Evolutionary conservation across 2,113 vertebrate species (phyloP).

Genomic region (Parotia lawesii): DNA sequence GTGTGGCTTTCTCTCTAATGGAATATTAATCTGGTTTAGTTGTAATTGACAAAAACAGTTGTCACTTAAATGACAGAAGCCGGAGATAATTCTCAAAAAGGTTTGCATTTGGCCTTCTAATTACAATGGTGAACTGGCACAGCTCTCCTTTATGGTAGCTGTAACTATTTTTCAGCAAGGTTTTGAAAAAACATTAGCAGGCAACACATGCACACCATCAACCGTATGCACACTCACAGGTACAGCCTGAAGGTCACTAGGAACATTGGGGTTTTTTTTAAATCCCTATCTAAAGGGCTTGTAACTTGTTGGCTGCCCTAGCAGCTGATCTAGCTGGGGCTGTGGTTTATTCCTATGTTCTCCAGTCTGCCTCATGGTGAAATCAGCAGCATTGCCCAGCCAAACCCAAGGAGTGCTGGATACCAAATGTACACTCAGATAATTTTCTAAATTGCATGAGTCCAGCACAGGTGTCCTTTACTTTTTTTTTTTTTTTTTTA

Average conservation of each 20-base stretch:
- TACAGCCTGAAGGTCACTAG: constrained; percentile 25
- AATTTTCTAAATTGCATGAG: background rate
- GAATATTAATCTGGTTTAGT: constrained; percentile 31
- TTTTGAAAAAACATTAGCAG: constrained; percentile 23
- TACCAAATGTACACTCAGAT: background rate
- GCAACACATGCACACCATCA: background rate
- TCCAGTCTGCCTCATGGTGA: background rate
- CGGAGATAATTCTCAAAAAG: background rate
- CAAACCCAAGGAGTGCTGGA: background rate
- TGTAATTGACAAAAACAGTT: background rate
- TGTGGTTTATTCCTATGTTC: background rate
- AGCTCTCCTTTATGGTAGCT: background rate
- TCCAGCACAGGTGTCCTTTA: accelerated
- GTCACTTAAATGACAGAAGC: background rate
- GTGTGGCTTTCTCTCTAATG: background rate
- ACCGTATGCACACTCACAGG: background rate
- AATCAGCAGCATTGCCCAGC: background rate
- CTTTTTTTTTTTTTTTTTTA: background rate
- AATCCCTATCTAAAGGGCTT: background rate
- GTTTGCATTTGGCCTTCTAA: background rate
- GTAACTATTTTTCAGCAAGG: background rate
- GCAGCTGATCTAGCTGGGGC: background rate
- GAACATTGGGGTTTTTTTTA: background rate
- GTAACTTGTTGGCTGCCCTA: background rate
- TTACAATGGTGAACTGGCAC: background rate